Base-by-base conservation (phyloP, 2,113 vertebrate genomes). In the Colaptes auratus region DNA sequence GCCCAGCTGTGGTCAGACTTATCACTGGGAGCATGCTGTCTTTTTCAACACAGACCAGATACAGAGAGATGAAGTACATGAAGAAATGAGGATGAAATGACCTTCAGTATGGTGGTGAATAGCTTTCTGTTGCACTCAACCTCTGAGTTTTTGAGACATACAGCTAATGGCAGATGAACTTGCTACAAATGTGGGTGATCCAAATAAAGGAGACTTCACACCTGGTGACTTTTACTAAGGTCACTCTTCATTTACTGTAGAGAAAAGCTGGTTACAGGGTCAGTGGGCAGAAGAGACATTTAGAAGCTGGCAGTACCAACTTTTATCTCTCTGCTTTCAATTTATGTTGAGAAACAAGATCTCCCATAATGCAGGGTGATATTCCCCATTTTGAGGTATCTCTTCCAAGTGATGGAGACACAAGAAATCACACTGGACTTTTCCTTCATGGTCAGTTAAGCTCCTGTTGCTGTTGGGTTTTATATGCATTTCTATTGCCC, bases 71-170 rank as follows among this genome's bases (percentile, higher is more conserved):
- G 53, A 76, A 72, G 31, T 46, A 72, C n/a, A 61, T 14, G 35
- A 88, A 89, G 79, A 85, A 88, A 93, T 65, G 28, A 88, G 36
- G n/a, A 50, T 73, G 64, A 92, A 86, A 35, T 88, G 63, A 44
- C 44, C n/a, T 76, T 80, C 64, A 86, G 25, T 24, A 61, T 20
- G 39, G 17, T 91, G 64, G 93, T 73, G 39, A 76, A 90, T 66
- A 13, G 39, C 17, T 96, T 94, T 55, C 63, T 82, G 30, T 65
- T 66, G n/a, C 67, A 91, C 39, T 72, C 67, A 88, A 63, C 6
- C 25, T 73, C 39, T 42, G 27, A 78, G 42, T 56, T 90, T 78
- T 48, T 69, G 39, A 87, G 35, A 20, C 48, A 85, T 82, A 67
- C 65, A 93, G 42, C 33, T 94, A 84, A 72, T 17, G 28, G 33